These are phyloP conservation scores for Mormyrus iriodes DNA, from an alignment of 2,113 vertebrate species.

Conservation along the genomic window DNA sequence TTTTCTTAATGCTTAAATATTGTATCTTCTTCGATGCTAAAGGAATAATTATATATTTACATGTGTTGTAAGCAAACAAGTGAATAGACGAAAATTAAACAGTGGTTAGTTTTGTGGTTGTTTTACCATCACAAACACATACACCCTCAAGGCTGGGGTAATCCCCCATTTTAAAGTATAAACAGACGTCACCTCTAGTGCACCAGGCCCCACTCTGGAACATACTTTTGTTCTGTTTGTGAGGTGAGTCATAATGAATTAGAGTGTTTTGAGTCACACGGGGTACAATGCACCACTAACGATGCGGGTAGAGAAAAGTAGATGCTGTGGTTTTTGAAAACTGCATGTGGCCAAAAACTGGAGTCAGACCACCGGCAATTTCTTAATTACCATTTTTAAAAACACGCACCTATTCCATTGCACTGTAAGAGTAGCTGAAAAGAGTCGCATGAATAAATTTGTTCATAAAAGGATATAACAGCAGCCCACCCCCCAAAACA, in stretches of 20 bases:
- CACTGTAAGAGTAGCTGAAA: background rate
- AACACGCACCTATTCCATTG: background rate
- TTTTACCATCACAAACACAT: background rate
- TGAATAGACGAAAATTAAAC: background rate
- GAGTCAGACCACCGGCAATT: background rate
- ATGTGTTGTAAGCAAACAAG: background rate
- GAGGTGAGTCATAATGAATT: slow-evolving; percentile 6
- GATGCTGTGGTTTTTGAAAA: background rate
- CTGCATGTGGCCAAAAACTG: background rate
- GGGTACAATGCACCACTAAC: background rate
- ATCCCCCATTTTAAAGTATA: background rate
- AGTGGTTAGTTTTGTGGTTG: background rate
- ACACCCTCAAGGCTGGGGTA: background rate
- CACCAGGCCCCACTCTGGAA: background rate
- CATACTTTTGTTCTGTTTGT: background rate
- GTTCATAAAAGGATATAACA: background rate
- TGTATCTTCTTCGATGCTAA: background rate
- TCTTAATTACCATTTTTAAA: background rate
- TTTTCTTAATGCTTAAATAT: background rate
- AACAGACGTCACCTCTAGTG: background rate
- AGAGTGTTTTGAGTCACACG: background rate
- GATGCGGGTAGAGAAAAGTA: background rate
- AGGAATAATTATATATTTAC: background rate
- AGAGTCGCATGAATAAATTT: background rate
- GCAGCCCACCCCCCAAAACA: too few species aligned